Evolutionary conservation across 2,797 vertebrate genomes (phyloP).

Genomic region (Yasuhikotakia modesta): DNA sequence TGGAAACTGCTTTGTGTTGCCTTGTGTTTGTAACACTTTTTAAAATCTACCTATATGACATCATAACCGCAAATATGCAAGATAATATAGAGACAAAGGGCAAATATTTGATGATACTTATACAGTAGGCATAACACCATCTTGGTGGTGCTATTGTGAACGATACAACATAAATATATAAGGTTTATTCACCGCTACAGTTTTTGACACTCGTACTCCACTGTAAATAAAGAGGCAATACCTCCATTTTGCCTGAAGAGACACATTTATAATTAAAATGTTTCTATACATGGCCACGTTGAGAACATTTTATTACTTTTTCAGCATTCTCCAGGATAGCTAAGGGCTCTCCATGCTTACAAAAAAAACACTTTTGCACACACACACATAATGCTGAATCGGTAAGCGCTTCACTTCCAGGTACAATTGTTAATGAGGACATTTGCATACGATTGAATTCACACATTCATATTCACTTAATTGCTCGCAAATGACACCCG

Average conservation of each 20-base stretch:
- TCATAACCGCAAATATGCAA: too few relatives aligned
- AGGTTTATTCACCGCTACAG: neutral
- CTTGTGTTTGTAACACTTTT: neutral
- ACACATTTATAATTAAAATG: constrained; percentile 53
- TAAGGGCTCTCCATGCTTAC: constrained; percentile 47
- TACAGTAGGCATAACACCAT: neutral
- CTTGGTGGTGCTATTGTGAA: neutral
- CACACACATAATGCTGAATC: constrained; percentile 39
- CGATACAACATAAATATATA: neutral
- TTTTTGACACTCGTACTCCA: constrained; percentile 25
- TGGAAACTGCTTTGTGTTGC: neutral
- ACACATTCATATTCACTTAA: constrained; percentile 57
- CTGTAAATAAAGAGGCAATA: constrained; percentile 36
- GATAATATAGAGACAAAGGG: neutral
- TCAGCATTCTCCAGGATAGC: constrained; percentile 41
- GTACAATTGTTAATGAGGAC: constrained; percentile 59
- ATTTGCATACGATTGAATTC: constrained; percentile 57
- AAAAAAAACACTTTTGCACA: constrained; percentile 37
- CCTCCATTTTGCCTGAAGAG: constrained; percentile 47
- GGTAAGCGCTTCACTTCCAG: constrained; percentile 33
- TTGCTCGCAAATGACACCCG: constrained; percentile 60
- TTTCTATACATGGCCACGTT: constrained; percentile 15
- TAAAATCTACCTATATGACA: neutral
- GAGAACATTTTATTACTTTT: constrained; percentile 50
- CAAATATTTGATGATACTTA: neutral